A percentile compares a stretch with the other conserved stretches of the same genome.
phyloP scores from a whole-genome alignment of 2,113 vertebrate species.

The Pandion haliaetus region DNA sequence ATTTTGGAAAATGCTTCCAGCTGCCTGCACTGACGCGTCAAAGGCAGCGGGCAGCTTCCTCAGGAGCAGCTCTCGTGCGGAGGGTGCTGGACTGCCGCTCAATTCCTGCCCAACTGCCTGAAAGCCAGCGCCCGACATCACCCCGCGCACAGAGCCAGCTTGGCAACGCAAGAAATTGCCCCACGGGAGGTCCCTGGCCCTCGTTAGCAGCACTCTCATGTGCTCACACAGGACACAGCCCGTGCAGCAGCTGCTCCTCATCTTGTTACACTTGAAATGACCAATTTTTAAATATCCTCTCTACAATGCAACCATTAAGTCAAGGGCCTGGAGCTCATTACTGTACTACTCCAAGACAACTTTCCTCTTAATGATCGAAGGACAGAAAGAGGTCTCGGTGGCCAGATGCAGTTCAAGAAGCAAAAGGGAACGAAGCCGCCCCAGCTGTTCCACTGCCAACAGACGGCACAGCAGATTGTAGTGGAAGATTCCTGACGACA shows the following conservation, averaged over 20 bases:
- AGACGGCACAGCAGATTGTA: conserved; percentile 63
- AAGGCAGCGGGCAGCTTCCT: neutral
- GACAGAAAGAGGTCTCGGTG: neutral
- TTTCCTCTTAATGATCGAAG: neutral
- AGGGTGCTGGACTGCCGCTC: neutral
- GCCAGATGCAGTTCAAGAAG: neutral
- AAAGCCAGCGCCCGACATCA: too few species aligned
- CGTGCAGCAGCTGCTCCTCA: neutral
- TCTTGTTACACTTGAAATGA: too few species aligned
- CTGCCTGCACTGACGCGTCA: neutral
- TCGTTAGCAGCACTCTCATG: fast-evolving
- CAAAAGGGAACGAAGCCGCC: neutral
- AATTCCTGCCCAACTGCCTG: neutral
- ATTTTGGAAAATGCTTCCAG: neutral
- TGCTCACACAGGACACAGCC: too few species aligned
- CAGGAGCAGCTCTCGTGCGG: neutral
- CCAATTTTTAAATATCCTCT: neutral
- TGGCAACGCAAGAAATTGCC: fast-evolving
- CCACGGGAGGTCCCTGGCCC: fast-evolving
- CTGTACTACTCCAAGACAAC: neutral
- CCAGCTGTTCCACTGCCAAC: neutral
- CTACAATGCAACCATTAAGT: fast-evolving
- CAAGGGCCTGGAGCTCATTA: fast-evolving
- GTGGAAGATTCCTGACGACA: neutral
- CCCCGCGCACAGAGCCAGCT: neutral